These are phyloP conservation scores for Danaus plexippus DNA, from an alignment of 1,140 invertebrate genomes.

Conservation along the genomic window DNA sequence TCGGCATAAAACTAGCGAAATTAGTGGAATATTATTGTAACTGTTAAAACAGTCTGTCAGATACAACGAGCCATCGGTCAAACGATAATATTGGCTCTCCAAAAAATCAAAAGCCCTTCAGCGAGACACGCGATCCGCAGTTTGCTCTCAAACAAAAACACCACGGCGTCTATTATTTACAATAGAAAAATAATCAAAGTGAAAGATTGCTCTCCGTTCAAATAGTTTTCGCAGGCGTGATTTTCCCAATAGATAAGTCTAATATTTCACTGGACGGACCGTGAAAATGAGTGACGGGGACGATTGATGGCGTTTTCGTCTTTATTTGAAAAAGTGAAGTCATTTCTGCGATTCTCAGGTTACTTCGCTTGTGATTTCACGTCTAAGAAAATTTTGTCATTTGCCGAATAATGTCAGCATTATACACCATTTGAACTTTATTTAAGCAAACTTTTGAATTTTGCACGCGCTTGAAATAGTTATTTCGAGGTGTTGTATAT, in stretches of 20 bases:
- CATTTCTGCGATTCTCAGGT: conserved; percentile 44
- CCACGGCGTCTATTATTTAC: conserved; percentile 60
- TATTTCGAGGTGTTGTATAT: conserved; percentile 25
- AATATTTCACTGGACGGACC: conserved; percentile 60
- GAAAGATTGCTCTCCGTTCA: conserved; percentile 62
- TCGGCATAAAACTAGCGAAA: neutral
- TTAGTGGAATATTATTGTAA: conserved; percentile 1
- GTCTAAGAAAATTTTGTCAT: neutral
- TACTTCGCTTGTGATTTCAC: conserved; percentile 18
- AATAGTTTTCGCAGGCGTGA: conserved; percentile 61
- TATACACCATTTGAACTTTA: too few species aligned
- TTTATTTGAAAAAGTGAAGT: conserved; percentile 69
- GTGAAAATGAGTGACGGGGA: conserved; percentile 61
- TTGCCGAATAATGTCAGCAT: too few species aligned
- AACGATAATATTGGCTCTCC: conserved; percentile 22
- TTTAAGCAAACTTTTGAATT: too few species aligned
- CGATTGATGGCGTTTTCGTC: conserved; percentile 58
- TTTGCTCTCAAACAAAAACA: conserved; percentile 40
- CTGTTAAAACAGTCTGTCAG: neutral
- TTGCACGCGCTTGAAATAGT: conserved; percentile 37
- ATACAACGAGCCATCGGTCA: conserved; percentile 11
- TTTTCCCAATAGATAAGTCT: conserved; percentile 61
- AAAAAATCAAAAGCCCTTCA: conserved; percentile 24
- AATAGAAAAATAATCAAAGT: conserved; percentile 67
- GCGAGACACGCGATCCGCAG: conserved; percentile 29